phyloP scores from a whole-genome alignment of 1,140 invertebrate species.

The Venustaconcha ellipsiformis region DNA sequence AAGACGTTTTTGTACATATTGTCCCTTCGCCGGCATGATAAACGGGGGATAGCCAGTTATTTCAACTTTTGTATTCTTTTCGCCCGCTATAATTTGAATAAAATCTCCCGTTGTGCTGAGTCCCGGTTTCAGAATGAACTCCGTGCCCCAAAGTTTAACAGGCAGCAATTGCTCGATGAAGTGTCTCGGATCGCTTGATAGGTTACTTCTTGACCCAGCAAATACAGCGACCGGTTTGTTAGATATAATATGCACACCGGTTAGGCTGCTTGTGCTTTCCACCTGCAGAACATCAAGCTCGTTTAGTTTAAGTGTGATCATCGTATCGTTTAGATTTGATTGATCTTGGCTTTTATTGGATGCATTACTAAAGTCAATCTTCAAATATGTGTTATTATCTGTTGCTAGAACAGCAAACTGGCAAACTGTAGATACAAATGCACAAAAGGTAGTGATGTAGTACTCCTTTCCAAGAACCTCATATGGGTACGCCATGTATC shows the following conservation, averaged over 20 bases:
- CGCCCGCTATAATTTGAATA: constrained; percentile 18
- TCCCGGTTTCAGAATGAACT: constrained; percentile 10
- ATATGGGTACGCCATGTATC: constrained; percentile 17
- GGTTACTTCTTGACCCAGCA: constrained; percentile 5
- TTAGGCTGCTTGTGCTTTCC: constrained; percentile 15
- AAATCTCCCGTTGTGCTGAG: constrained; percentile 19
- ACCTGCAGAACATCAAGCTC: constrained; percentile 19
- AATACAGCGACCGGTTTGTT: constrained; percentile 12
- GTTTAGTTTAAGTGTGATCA: constrained; percentile 4
- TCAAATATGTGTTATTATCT: constrained; percentile 4
- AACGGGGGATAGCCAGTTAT: constrained; percentile 21
- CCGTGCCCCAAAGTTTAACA: constrained; percentile 13
- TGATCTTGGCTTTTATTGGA: background rate
- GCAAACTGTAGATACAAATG: constrained; percentile 11
- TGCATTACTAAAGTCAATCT: background rate
- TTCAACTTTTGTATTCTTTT: constrained; percentile 6
- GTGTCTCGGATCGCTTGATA: background rate
- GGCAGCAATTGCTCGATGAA: constrained; percentile 18
- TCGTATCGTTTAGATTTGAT: background rate
- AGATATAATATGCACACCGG: constrained; percentile 13
- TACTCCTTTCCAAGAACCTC: constrained; percentile 22
- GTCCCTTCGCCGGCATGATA: constrained; percentile 6
- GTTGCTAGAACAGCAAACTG: constrained; percentile 19
- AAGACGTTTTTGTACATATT: constrained; percentile 3
- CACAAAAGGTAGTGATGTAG: constrained; percentile 24